A percentile compares a stretch with the other conserved stretches of the same genome.
Conservation (phyloP, 2,113 vertebrate species). For the Mobula birostris region DNA sequence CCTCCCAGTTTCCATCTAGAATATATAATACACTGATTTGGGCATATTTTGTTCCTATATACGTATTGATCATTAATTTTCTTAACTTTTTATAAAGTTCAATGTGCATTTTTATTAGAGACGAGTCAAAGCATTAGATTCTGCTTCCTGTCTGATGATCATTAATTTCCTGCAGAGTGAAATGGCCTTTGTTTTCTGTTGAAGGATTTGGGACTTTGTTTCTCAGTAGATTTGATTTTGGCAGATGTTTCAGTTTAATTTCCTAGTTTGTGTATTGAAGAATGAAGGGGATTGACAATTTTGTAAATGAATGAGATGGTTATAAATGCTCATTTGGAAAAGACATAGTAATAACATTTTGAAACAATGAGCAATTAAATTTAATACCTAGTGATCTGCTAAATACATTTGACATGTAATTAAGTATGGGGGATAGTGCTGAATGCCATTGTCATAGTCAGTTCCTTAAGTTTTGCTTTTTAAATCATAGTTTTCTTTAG, state of each 20-base stretch:
- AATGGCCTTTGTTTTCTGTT: not conserved
- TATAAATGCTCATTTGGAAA: not conserved
- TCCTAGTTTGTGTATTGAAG: not conserved
- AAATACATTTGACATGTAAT: not conserved
- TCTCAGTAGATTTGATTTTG: not conserved
- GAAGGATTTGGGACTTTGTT: not conserved
- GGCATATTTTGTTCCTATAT: no score
- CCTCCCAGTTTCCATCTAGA: no score
- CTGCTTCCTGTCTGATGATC: not conserved
- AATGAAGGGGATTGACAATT: not conserved
- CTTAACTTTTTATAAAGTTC: no score
- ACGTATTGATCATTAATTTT: no score
- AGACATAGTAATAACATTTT: not conserved
- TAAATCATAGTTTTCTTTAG: not conserved
- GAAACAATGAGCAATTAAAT: conserved; percentile 17
- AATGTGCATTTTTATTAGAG: no score
- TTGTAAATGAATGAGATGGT: not conserved
- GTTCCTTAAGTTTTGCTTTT: not conserved
- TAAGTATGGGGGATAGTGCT: not conserved
- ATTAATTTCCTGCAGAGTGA: not conserved
- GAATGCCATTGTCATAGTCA: not conserved
- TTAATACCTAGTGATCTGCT: not conserved
- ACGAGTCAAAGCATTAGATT: not conserved
- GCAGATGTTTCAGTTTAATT: conserved; percentile 4
- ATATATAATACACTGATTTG: no score